These are phyloP conservation scores for Spinus olivaceus DNA, from an alignment of 2,797 vertebrate genomes.

Conservation along the genomic window DNA sequence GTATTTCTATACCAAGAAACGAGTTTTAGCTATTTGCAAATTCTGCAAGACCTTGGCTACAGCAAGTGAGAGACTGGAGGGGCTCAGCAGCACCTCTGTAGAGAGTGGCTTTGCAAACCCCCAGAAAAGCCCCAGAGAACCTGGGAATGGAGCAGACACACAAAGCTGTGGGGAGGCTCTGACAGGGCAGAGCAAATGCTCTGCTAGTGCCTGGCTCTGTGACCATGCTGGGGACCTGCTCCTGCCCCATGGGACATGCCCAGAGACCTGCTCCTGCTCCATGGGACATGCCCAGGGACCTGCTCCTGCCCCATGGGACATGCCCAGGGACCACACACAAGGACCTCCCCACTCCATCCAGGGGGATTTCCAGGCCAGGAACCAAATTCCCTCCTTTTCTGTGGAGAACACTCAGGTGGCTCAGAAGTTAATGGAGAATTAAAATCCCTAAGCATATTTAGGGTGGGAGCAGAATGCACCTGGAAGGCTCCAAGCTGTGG, in stretches of 20 bases:
- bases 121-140: neutral
- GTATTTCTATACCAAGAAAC: neutral
- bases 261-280: no score
- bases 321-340: rapidly evolving
- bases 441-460: rapidly evolving
- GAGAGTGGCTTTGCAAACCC: neutral
- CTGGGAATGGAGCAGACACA: neutral
- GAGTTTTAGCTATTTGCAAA: neutral
- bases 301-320: no score
- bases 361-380: neutral
- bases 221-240: rapidly evolving
- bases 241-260: neutral
- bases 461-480: neutral
- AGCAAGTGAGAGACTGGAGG: rapidly evolving
- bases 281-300: no score
- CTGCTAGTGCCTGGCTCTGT: neutral
- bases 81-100: neutral
- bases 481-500: neutral
- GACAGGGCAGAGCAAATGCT: neutral
- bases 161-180: rapidly evolving
- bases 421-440: neutral
- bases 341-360: neutral
- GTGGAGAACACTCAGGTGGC: rapidly evolving
- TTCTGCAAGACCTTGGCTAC: neutral
- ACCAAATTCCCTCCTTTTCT: neutral